Percentiles rank a stretch among this genome's conserved stretches.
phyloP scores from a whole-genome alignment of 2,888 invertebrate species.

The Eledone cirrhosa region DNA sequence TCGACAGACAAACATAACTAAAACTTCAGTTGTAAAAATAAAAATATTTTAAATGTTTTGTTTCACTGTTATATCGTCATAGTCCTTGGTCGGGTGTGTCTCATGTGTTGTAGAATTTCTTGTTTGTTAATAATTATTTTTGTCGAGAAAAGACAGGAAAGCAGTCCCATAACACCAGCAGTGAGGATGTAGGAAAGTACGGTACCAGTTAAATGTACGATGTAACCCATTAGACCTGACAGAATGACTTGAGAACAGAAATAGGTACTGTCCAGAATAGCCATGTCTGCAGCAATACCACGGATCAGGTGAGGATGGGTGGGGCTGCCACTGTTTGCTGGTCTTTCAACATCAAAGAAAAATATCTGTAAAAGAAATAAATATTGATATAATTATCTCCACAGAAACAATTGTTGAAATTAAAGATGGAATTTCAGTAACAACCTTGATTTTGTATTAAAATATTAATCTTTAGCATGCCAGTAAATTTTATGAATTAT shows the following conservation, averaged over 20 bases:
- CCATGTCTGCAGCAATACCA: slow-evolving; percentile 94
- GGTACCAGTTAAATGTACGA: slow-evolving; percentile 67
- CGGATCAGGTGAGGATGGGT: slow-evolving; percentile 66
- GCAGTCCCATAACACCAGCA: slow-evolving; percentile 64
- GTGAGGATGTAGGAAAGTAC: slow-evolving; percentile 67
- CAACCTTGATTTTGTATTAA: no score
- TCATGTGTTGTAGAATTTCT: slow-evolving; percentile 36
- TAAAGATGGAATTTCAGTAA: no score
- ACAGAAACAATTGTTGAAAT: no score
- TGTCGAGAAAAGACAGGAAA: slow-evolving; percentile 59
- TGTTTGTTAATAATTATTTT: slow-evolving; percentile 48
- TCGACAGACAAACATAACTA: no score
- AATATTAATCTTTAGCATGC: no score
- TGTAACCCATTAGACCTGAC: slow-evolving; percentile 66
- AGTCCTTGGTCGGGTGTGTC: slow-evolving; percentile 15
- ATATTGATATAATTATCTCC: background rate
- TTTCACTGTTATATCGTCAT: background rate
- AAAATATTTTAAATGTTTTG: no score
- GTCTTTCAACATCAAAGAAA: slow-evolving; percentile 56
- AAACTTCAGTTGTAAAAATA: no score
- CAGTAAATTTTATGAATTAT: no score
- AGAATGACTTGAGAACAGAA: slow-evolving; percentile 68
- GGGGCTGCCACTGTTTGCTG: slow-evolving; percentile 25
- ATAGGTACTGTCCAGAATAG: slow-evolving; percentile 70
- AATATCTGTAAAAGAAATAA: slow-evolving; percentile 56